Evolutionary conservation across 2,113 vertebrate genomes (phyloP), one percentile per base, ranked within the genome.

Genomic region (Nanorana parkeri): DNA sequence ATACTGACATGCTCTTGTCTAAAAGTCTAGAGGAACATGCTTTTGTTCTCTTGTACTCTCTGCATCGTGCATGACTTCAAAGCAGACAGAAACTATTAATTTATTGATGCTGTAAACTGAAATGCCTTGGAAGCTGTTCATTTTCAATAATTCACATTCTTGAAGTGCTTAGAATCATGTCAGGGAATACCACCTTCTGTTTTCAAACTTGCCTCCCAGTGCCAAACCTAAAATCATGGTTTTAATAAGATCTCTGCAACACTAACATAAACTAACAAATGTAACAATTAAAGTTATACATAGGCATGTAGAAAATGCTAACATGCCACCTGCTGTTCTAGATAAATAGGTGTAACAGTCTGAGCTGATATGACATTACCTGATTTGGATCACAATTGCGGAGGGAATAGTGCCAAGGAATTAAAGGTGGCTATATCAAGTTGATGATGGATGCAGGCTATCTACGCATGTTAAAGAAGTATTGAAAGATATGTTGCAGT

Each of bases 141-240:
- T 75, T 75, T 75, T 75, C 28, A 75, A 75, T 75, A 75, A 75
- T 75, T 75, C 72, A 75, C 72, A 75, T 75, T 75, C 56, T 75
- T 5, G 32, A 61, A 75, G 56, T 61, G 55, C 72, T 61, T 61
- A 75, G 55, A 75, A 75, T 75, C 72, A 61, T 75, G 72, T 75
- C 20, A 61, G 72, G 52, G 69, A 56, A 72, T 72, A 13, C 24
- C 69, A 72, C 24, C 69, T 56, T 56, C 69, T 72, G 69, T 72
- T 72, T 71, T 72, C 24, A 17, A 56, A 19, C 28, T 72, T 72
- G 51, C 68, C 41, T 55, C 10, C 51, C 13, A 56, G 52, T 56
- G 54, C 26, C 19, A 3, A 15, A 29, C 69, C 28, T 24, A 75
- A 29, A 60, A 17, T 21, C 54, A 60, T 61, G 56, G 13, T 23